Evolutionary conservation across 2,797 vertebrate species (phyloP).

Genomic region (Manis pentadactyla): DNA sequence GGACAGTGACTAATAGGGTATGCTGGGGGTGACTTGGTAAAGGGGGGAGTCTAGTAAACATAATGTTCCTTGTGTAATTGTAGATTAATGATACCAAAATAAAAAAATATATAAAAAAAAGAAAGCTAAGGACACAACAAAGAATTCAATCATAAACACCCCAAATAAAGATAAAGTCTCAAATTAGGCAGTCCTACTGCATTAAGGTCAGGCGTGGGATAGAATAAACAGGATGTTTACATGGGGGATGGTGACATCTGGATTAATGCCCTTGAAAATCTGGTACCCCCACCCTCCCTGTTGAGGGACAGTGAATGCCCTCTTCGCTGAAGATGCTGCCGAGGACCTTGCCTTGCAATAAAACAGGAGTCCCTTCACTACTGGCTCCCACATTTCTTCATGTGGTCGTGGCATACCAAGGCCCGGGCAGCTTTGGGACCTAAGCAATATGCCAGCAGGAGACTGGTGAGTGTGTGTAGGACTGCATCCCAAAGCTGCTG

Average conservation of each 20-base stretch:
- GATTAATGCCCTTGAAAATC: not conserved
- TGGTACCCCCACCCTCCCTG: not conserved
- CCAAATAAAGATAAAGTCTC: not conserved
- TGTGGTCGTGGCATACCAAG: not conserved
- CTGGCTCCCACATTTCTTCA: not conserved
- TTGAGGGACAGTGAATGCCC: not conserved
- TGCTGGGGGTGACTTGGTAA: too few species aligned
- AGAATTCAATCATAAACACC: not conserved
- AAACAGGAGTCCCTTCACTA: not conserved
- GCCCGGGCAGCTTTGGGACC: not conserved
- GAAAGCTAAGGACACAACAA: not conserved
- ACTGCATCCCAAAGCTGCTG: too few species aligned
- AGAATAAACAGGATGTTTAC: not conserved
- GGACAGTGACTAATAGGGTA: too few species aligned
- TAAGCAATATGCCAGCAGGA: not conserved
- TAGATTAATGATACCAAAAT: too few species aligned
- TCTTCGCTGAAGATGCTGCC: not conserved
- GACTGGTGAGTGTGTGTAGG: fast-evolving
- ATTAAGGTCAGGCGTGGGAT: not conserved
- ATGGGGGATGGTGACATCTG: not conserved
- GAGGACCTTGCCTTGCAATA: not conserved
- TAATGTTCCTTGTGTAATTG: too few species aligned
- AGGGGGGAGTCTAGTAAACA: too few species aligned
- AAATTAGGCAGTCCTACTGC: not conserved
- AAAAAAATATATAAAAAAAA: too few species aligned